A percentile compares a stretch with the other conserved stretches of the same genome.
phyloP scores from a whole-genome alignment of 2,113 vertebrate genomes.

The Ageneiosus marmoratus region DNA sequence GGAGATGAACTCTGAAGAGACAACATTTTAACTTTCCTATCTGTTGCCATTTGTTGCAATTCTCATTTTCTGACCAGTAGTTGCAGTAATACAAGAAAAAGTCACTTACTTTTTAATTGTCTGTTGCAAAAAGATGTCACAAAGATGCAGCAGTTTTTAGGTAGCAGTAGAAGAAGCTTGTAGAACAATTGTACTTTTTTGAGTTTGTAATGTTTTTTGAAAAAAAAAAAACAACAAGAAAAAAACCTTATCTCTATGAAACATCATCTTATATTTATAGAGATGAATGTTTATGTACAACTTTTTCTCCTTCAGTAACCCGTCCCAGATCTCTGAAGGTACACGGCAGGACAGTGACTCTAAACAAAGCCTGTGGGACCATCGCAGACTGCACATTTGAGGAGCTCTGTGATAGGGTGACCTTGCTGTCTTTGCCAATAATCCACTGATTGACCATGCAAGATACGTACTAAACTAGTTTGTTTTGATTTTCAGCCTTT shows the following conservation, averaged over 20 bases:
- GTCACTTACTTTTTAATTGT: not conserved
- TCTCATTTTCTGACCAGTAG: not conserved
- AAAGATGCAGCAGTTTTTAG: not conserved
- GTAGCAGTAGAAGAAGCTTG: not conserved
- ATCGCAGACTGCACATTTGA: conserved; percentile 94
- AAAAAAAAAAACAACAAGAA: no score
- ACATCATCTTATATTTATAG: not conserved
- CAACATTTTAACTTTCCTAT: not conserved
- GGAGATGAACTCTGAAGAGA: not conserved
- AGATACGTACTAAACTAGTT: not conserved
- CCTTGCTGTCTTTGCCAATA: conserved; percentile 28
- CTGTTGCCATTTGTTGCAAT: not conserved
- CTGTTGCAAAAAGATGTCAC: not conserved
- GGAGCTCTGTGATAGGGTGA: conserved; percentile 95
- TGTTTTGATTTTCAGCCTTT: conserved; percentile 77
- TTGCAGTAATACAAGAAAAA: not conserved
- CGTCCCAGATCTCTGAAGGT: conserved; percentile 92
- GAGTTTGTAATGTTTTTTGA: not conserved
- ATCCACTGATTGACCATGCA: not conserved
- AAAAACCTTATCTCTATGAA: not conserved
- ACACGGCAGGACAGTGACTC: conserved; percentile 87
- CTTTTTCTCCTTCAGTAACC: conserved; percentile 83
- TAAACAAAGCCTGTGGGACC: conserved; percentile 95
- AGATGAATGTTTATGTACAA: not conserved
- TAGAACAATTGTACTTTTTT: not conserved